Evolutionary conservation across 2,888 invertebrate genomes (phyloP).

Genomic region (Rhagophthalmus giganteus): DNA sequence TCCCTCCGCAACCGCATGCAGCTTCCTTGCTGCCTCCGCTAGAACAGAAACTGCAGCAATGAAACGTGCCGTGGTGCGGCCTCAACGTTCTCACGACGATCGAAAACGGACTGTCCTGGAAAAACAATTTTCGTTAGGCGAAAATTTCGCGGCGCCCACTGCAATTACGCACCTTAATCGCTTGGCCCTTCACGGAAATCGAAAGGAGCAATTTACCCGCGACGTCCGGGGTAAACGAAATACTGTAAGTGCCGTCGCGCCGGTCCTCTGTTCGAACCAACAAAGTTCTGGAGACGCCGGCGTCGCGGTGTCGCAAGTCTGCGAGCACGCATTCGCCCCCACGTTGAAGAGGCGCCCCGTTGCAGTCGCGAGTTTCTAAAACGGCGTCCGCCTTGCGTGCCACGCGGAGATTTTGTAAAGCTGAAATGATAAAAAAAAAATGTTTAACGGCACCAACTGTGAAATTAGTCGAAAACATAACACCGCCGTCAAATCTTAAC

Average conservation of each 20-base stretch:
- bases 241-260: slow-evolving; percentile 66
- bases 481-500: slow-evolving; percentile 13
- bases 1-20: slow-evolving; percentile 71
- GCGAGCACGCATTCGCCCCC: slow-evolving; percentile 67
- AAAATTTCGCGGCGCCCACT: too few relatives aligned
- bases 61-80: slow-evolving; percentile 72
- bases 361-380: slow-evolving; percentile 65
- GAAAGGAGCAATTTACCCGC: slow-evolving; percentile 66
- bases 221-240: slow-evolving; percentile 65
- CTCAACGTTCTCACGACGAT: slow-evolving; percentile 66
- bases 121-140: too few relatives aligned
- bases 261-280: slow-evolving; percentile 62
- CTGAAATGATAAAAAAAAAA: slow-evolving; percentile 42
- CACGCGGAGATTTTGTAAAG: slow-evolving; percentile 64
- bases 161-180: slow-evolving; percentile 68
- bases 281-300: slow-evolving; percentile 50
- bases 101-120: slow-evolving; percentile 70
- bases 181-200: slow-evolving; percentile 65
- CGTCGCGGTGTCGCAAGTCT: slow-evolving; percentile 60
- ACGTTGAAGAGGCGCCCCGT: slow-evolving; percentile 66
- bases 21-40: slow-evolving; percentile 72
- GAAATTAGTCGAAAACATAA: slow-evolving; percentile 15
- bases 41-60: slow-evolving; percentile 82
- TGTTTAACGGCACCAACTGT: slow-evolving; percentile 4
- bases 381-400: slow-evolving; percentile 64